Evolutionary conservation across 2,888 invertebrate species (phyloP), one percentile per base, ranked within the genome.

Genomic region (Drosophila vallismaia): DNA sequence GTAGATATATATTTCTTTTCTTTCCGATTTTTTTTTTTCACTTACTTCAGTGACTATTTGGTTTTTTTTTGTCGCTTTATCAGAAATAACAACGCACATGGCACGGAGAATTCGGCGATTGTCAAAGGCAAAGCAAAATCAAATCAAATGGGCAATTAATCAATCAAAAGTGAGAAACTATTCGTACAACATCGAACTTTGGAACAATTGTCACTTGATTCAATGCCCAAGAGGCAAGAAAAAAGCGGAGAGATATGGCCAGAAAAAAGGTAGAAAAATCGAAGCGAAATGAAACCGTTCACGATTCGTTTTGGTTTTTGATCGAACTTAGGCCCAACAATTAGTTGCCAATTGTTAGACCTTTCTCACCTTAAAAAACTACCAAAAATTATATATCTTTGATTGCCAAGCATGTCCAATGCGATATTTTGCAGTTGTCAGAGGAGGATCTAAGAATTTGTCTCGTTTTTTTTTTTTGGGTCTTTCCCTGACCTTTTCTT

Each of bases 81-180:
- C 12, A 42, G 40, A 42, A 42, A 42, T 19, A 42, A 14, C 40
- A 42, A 19, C 40, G 19, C 40, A 42, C 12, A 42, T 19, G 40
- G 8, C 64, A 28, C 8, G 19, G 19, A 62, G 38, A 31, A 42
- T 31, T 49, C 70, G 70, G 62, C 51, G 50, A 59, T 53, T 63
- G 62, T 71, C 72, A 71, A 71, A 71, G 49, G 71, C 48, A 45
- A 7, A n/a, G 51, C 40, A 57, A 68, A 64, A 45, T 64, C 60
- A 69, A 60, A 71, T 79, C 74, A 72, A 83, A 83, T 75, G 71
- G 69, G 74, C 74, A 78, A 81, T 81, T 81, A 84, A 81, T 81
- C 85, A 84, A 81, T 81, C 78, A 84, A 75, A 44, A 44, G 40
- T 54, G 54, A 58, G 63, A 45, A 69, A 69, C 60, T 71, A 71